Evolutionary conservation across 2,113 vertebrate genomes (phyloP).

Genomic region (Cheilinus undulatus): DNA sequence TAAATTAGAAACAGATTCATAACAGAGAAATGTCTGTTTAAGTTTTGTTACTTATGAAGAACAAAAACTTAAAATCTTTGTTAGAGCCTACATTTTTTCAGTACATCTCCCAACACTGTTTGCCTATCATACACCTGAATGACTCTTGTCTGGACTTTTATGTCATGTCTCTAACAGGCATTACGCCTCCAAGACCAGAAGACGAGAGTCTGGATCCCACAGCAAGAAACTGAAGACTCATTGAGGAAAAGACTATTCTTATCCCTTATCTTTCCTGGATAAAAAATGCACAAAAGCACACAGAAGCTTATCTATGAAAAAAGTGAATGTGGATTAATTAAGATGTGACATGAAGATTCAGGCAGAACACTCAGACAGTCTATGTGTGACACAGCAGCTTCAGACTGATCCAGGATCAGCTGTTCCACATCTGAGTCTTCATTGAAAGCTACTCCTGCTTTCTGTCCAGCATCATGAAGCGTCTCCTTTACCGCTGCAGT

Average conservation of each 20-base stretch:
- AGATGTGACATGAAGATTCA: slow-evolving; percentile 21
- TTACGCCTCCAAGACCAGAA: slow-evolving; percentile 89
- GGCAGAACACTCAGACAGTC: background rate
- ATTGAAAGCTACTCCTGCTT: background rate
- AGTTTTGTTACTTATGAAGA: background rate
- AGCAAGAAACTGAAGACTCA: slow-evolving; percentile 86
- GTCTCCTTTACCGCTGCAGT: background rate
- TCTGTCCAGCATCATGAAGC: background rate
- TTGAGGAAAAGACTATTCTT: slow-evolving; percentile 70
- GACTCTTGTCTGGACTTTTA: background rate
- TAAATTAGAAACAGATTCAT: background rate
- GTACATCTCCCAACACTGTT: background rate
- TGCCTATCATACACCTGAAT: background rate
- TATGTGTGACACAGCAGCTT: background rate
- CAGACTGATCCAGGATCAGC: slow-evolving; percentile 5
- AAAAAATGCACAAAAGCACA: slow-evolving; percentile 12
- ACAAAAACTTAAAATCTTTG: too few species aligned
- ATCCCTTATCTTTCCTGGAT: background rate
- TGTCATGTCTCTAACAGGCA: slow-evolving; percentile 78
- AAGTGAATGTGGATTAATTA: background rate
- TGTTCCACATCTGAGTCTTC: background rate
- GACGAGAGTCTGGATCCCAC: slow-evolving; percentile 89
- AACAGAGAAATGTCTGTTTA: background rate
- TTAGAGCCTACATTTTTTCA: background rate
- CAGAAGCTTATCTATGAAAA: background rate